These are phyloP conservation scores for Hydropotes inermis DNA, from an alignment of 2,113 vertebrate genomes.

Conservation along the genomic window DNA sequence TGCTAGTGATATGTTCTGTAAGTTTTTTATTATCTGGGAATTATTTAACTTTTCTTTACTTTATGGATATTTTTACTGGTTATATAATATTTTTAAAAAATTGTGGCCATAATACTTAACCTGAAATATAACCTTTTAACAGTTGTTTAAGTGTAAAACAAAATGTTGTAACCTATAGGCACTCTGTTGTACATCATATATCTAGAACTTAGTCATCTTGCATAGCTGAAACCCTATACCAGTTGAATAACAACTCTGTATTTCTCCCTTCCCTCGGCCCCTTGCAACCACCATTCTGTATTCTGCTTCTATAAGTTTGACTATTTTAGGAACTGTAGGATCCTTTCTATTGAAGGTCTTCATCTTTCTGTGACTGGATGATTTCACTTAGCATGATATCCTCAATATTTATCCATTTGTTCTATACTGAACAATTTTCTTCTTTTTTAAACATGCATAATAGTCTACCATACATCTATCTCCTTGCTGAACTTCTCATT, in stretches of 20 bases:
- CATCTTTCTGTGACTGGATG: background rate
- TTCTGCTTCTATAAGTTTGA: background rate
- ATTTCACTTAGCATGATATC: background rate
- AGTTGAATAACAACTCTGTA: background rate
- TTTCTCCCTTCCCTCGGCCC: background rate
- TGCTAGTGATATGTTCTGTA: background rate
- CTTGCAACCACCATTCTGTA: background rate
- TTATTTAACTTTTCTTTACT: background rate
- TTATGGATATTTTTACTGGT: background rate
- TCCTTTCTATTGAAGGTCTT: background rate
- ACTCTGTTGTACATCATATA: background rate
- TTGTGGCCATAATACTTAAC: background rate
- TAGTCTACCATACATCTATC: background rate
- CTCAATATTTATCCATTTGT: background rate
- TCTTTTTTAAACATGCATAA: background rate
- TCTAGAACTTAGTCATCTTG: background rate
- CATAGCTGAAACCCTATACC: background rate
- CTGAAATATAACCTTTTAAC: background rate
- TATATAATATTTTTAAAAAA: background rate
- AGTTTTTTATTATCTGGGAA: background rate
- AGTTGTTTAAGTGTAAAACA: background rate
- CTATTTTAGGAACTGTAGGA: background rate
- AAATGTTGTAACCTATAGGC: background rate
- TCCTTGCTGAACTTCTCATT: background rate
- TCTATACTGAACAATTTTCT: background rate